These are phyloP conservation scores for Sebastes vulpes DNA, from an alignment of 2,797 vertebrate genomes.

Conservation along the genomic window DNA sequence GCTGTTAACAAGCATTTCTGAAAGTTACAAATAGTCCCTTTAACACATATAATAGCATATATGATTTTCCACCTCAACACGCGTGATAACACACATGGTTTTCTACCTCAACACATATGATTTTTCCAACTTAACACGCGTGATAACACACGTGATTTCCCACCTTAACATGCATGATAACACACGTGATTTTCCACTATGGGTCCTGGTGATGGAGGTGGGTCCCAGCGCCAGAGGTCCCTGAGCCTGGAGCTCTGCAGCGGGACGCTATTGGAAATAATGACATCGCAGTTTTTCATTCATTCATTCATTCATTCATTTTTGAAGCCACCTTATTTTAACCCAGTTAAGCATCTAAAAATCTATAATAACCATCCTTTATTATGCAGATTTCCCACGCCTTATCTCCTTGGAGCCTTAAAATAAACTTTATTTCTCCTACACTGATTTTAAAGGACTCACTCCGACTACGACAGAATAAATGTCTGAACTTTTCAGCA, in stretches of 20 bases:
- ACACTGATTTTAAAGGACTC: background rate
- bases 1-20: no score
- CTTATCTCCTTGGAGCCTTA: constrained; percentile 15
- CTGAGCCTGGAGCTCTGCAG: background rate
- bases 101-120: no score
- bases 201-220: background rate
- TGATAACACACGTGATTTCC: background rate
- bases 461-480: constrained; percentile 10
- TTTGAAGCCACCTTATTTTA: background rate
- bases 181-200: background rate
- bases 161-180: background rate
- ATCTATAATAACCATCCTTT: background rate
- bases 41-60: background rate
- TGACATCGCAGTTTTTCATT: background rate
- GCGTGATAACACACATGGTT: no score
- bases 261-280: background rate
- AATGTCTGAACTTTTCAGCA: constrained; percentile 27
- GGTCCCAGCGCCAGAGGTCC: background rate
- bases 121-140: no score
- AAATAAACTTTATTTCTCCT: constrained; percentile 15
- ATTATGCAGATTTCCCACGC: background rate
- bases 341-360: background rate
- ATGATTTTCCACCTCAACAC: no score
- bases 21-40: background rate
- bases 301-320: background rate